phyloP scores from a whole-genome alignment of 1,140 invertebrate species.

The Camponotus vicinus region DNA sequence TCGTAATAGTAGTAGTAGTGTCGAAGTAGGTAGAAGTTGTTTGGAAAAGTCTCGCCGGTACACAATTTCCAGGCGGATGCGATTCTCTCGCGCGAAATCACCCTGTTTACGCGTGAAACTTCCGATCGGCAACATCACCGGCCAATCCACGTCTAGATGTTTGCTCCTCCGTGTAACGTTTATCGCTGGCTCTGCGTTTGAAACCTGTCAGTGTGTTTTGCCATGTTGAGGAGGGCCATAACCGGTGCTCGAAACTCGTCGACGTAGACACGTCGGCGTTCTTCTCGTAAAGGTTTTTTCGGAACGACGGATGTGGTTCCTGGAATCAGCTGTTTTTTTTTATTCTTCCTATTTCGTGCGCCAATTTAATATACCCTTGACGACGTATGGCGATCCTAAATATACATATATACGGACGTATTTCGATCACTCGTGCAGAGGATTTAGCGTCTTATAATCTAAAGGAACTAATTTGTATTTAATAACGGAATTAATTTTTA shows the following conservation, averaged over 20 bases:
- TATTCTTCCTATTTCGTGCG: background rate
- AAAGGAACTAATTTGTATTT: background rate
- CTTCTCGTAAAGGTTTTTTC: constrained; percentile 13
- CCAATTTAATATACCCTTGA: background rate
- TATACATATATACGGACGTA: background rate
- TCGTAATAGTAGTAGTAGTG: background rate
- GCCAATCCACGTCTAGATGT: constrained; percentile 22
- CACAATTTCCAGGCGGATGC: constrained; percentile 32
- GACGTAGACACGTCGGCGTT: background rate
- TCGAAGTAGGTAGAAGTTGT: constrained; percentile 13
- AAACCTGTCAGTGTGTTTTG: constrained; percentile 43
- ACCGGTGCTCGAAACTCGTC: constrained; percentile 5
- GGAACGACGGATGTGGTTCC: background rate
- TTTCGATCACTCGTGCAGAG: background rate
- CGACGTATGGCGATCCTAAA: background rate
- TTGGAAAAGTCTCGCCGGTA: constrained; percentile 38
- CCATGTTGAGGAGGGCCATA: background rate
- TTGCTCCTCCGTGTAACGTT: constrained; percentile 41
- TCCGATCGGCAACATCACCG: constrained; percentile 34
- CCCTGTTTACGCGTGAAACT: constrained; percentile 50
- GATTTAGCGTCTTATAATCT: background rate
- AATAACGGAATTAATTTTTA: background rate
- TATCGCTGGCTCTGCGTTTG: constrained; percentile 7
- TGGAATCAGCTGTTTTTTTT: constrained; percentile 20
- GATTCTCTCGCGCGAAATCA: constrained; percentile 20